Percentiles rank a stretch among this genome's conserved stretches.
These are phyloP conservation scores for Dicyrtomina minuta DNA, from an alignment of 2,888 invertebrate genomes.

Conservation along the genomic window DNA sequence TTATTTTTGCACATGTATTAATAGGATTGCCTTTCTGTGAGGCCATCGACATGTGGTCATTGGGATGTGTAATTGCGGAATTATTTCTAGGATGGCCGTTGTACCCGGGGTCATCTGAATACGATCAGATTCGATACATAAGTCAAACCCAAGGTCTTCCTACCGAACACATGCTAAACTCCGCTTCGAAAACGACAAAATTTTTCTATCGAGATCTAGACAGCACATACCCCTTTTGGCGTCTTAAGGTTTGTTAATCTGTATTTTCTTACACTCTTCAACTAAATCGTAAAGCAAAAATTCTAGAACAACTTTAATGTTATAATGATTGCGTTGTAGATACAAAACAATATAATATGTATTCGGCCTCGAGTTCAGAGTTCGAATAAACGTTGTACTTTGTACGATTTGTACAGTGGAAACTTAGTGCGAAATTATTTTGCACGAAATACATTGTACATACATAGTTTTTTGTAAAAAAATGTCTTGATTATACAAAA, in stretches of 20 bases:
- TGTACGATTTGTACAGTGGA: too few relatives aligned
- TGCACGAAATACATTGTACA: too few relatives aligned
- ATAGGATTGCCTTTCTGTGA: conserved; percentile 92
- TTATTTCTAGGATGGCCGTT: conserved; percentile 99
- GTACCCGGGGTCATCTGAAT: conserved; percentile 98
- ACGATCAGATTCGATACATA: conserved; percentile 97
- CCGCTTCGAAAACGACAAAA: conserved; percentile 96
- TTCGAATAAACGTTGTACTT: too few relatives aligned
- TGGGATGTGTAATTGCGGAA: conserved; percentile 99
- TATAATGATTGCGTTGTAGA: too few relatives aligned
- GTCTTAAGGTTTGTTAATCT: conserved; percentile 60
- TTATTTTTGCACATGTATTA: neutral
- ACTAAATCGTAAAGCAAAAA: neutral
- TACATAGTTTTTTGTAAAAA: too few relatives aligned
- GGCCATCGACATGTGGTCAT: conserved; percentile 99
- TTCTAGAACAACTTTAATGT: neutral
- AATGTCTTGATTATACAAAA: too few relatives aligned
- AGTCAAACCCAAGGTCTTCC: conserved; percentile 96
- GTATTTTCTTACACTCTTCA: neutral
- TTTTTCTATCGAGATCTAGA: conserved; percentile 97
- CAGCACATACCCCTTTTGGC: conserved; percentile 68
- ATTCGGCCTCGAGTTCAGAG: too few relatives aligned
- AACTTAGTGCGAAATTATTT: neutral
- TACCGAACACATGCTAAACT: conserved; percentile 94
- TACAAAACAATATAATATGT: too few relatives aligned